Percentiles rank a stretch among this genome's conserved stretches.
These are phyloP conservation scores for Falco peregrinus DNA, from an alignment of 2,797 vertebrate genomes.

Conservation along the genomic window DNA sequence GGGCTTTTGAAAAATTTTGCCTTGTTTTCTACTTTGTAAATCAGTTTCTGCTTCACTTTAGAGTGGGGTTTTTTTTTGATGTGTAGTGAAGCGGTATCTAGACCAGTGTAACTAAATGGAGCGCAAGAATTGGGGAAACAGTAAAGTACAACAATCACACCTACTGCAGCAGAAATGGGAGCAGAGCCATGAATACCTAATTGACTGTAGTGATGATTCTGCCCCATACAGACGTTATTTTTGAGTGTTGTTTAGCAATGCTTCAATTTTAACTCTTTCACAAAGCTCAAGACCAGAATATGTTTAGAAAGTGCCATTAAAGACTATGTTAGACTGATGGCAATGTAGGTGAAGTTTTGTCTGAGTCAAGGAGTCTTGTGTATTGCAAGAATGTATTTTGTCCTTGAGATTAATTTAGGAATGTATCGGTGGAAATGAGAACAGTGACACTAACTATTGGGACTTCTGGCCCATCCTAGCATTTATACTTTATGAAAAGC, in stretches of 20 bases:
- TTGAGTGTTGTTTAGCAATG: background rate
- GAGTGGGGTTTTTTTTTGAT: background rate
- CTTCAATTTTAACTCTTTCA: background rate
- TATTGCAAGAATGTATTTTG: background rate
- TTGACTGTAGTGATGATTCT: background rate
- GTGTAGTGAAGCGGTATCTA: background rate
- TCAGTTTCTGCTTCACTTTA: background rate
- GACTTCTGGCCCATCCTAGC: background rate
- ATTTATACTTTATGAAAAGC: background rate
- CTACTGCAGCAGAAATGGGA: background rate
- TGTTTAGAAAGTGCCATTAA: background rate
- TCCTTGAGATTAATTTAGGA: background rate
- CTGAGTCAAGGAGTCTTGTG: background rate
- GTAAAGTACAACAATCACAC: background rate
- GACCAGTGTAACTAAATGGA: background rate
- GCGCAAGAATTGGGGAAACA: background rate
- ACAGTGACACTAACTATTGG: background rate
- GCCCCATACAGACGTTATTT: background rate
- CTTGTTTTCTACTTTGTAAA: background rate
- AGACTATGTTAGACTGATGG: background rate
- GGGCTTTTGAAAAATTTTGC: background rate
- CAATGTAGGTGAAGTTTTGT: background rate
- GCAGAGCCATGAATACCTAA: background rate
- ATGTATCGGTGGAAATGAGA: background rate
- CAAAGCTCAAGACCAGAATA: background rate